Percentiles rank a stretch among this genome's conserved stretches.
Evolutionary conservation across 1,140 invertebrate species (phyloP).

Genomic region (Camponotus pennsylvanicus): DNA sequence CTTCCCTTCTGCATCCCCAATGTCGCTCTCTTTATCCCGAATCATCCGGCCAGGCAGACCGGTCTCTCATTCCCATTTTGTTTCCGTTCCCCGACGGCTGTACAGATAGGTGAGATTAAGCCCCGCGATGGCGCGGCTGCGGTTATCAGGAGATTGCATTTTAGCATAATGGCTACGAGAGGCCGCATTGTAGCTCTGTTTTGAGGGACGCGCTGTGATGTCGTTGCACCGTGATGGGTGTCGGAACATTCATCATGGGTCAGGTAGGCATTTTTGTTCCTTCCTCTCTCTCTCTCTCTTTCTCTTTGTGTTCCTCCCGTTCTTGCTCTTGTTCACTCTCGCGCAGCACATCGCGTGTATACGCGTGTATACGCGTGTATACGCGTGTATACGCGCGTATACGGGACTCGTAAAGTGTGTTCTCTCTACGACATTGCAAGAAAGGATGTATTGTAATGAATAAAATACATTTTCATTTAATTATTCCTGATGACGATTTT

Average conservation of each 20-base stretch:
- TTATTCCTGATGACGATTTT: background rate
- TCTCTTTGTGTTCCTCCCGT: too few species aligned
- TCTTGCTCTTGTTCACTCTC: too few species aligned
- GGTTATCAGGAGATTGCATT: constrained; percentile 80
- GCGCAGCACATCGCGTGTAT: too few species aligned
- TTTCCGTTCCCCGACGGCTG: constrained; percentile 63
- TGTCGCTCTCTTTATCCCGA: constrained; percentile 71
- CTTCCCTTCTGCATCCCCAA: constrained; percentile 65
- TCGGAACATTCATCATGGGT: constrained; percentile 76
- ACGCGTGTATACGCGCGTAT: background rate
- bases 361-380: too few species aligned
- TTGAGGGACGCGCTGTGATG: constrained; percentile 69
- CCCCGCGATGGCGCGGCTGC: constrained; percentile 65
- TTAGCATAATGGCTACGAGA: constrained; percentile 77
- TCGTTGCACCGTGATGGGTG: constrained; percentile 70
- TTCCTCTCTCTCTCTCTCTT: background rate
- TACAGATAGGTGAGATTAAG: constrained; percentile 77
- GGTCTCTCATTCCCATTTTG: constrained; percentile 71
- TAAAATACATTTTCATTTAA: background rate
- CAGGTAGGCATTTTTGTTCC: constrained; percentile 64
- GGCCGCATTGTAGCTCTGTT: constrained; percentile 66
- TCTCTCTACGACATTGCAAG: constrained; percentile 1
- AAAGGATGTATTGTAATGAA: background rate
- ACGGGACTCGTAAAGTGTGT: background rate
- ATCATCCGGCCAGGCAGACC: constrained; percentile 61